phyloP scores from a whole-genome alignment of 2,888 invertebrate species.

The Noctua comes region DNA sequence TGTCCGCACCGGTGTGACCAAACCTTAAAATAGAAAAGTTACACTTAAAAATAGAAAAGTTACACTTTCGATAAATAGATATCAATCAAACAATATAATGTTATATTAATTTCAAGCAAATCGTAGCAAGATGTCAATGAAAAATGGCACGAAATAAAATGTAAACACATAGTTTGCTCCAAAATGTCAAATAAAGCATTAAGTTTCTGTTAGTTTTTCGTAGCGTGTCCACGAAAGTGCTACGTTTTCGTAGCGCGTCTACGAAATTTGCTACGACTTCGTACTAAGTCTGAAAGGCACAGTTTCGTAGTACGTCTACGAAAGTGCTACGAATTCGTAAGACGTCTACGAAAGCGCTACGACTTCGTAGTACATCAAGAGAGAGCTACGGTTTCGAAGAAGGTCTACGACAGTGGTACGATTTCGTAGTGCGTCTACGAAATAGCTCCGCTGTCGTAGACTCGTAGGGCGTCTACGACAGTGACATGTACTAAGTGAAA shows the following conservation, averaged over 20 bases:
- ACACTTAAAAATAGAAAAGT: no score
- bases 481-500: not conserved
- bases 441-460: not conserved
- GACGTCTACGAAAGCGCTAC: not conserved
- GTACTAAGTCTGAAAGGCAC: not conserved
- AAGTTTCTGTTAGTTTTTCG: not conserved
- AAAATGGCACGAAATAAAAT: not conserved
- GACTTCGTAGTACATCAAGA: not conserved
- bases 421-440: not conserved
- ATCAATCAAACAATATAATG: not conserved
- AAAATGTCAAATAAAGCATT: not conserved
- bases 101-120: not conserved
- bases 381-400: not conserved
- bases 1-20: not conserved
- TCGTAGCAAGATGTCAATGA: not conserved
- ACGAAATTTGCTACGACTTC: not conserved
- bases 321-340: constrained; percentile 7
- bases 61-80: not conserved
- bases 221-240: not conserved
- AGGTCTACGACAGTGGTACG: not conserved
- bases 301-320: not conserved
- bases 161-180: not conserved
- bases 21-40: not conserved
- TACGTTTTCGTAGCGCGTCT: not conserved
- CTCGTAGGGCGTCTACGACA: constrained; percentile 11